Evolutionary conservation across 35 echinoderm and acorn worm species (phyloP).

Genomic region (Hemicentrotus pulcherrimus): DNA sequence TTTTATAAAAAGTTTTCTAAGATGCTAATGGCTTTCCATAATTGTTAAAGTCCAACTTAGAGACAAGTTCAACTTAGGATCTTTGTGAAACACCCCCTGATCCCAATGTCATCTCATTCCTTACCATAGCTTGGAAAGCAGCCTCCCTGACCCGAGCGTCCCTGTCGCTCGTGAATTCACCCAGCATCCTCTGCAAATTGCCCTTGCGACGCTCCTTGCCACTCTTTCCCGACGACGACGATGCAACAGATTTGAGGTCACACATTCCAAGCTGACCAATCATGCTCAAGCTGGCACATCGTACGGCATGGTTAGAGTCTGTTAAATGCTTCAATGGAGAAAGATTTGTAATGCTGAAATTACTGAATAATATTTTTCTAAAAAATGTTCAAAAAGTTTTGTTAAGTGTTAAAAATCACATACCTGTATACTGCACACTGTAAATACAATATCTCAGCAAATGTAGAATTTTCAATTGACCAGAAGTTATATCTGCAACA

Average conservation of each 20-base stretch:
- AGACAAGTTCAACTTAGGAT: too few relatives aligned
- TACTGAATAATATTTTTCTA: too few relatives aligned
- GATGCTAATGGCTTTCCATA: too few relatives aligned
- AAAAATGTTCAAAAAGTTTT: too few relatives aligned
- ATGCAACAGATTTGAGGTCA: slow-evolving; percentile 53
- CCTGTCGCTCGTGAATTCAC: slow-evolving; percentile 76
- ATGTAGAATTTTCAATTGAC: background rate
- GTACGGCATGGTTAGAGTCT: slow-evolving; percentile 76
- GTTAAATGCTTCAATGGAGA: slow-evolving; percentile 63
- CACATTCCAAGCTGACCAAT: slow-evolving; percentile 82
- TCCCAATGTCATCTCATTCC: background rate
- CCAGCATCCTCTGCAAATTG: slow-evolving; percentile 66
- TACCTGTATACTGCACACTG: too few relatives aligned
- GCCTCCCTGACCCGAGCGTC: slow-evolving; percentile 87
- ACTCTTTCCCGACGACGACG: slow-evolving; percentile 7
- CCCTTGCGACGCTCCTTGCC: slow-evolving; percentile 54
- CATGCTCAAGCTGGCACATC: slow-evolving; percentile 73
- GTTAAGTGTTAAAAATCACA: too few relatives aligned
- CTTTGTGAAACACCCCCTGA: too few relatives aligned
- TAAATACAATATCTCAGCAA: background rate
- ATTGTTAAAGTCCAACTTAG: too few relatives aligned
- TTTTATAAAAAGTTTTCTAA: too few relatives aligned
- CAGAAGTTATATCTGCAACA: too few relatives aligned
- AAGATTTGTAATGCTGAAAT: background rate
- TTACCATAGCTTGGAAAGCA: slow-evolving; percentile 87